Conservation (phyloP, 2,888 invertebrate genomes). For the Apamea epomidion region DNA sequence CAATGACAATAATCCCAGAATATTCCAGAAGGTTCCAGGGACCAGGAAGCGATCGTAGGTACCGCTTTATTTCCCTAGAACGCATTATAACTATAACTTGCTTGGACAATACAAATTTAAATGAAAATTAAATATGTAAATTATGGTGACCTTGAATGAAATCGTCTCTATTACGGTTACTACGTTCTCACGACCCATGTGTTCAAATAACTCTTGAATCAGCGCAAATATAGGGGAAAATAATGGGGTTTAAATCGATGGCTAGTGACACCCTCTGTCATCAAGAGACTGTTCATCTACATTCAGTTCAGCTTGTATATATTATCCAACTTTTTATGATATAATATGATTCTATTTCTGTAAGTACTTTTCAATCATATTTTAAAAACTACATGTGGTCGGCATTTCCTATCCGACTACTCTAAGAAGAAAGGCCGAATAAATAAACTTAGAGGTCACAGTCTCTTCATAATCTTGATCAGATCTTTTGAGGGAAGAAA, state of each 20-base stretch:
- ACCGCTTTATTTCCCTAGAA: neutral
- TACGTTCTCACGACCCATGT: neutral
- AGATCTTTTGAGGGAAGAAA: neutral
- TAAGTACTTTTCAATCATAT: neutral
- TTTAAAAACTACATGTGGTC: neutral
- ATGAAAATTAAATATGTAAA: constrained; percentile 19
- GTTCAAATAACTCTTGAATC: no score
- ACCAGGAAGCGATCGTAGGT: constrained; percentile 10
- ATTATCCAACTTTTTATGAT: no score
- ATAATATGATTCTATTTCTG: neutral
- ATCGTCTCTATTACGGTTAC: neutral
- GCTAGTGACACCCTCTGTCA: no score
- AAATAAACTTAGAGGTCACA: neutral
- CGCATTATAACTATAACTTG: constrained; percentile 5
- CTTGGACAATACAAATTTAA: neutral
- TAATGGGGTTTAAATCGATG: no score
- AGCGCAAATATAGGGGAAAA: neutral
- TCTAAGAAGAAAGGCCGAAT: neutral
- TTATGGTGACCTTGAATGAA: constrained; percentile 35
- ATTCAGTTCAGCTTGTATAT: neutral
- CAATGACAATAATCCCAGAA: constrained; percentile 17
- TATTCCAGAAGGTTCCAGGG: constrained; percentile 26
- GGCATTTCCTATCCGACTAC: neutral
- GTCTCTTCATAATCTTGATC: neutral
- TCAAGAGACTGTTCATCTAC: neutral